Base-by-base conservation (phyloP, 1,140 invertebrate species). In the Conus ventricosus region DNA sequence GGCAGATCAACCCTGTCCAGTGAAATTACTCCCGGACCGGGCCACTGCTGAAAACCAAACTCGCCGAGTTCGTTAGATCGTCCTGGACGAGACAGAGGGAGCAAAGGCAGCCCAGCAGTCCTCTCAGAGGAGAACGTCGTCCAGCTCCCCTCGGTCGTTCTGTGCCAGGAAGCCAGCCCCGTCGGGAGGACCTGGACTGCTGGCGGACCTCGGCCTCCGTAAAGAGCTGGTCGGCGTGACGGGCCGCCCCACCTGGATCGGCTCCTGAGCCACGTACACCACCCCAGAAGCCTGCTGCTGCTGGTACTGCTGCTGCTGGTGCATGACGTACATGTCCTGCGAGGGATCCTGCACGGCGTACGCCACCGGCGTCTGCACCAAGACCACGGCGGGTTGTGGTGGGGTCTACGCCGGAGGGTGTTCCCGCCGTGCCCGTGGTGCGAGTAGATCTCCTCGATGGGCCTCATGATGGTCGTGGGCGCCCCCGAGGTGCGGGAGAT, bases 361-460 rank as follows among this genome's bases (percentile, higher is more conserved):
- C 5, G 27, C 55, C 1, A 55, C n/a, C 51, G 13, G 10, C 27
- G 25, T 15, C 27, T 76, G 85, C 17, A 60, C 60, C 60, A 23
- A 20, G 67, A 71, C 67, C 67, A 71, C 23, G 67, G 20, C 17
- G 27, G 67, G 27, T 67, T 53, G 53, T 63, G 87, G 4, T 67
- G 60, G 51, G 39, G 51, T 25, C 20, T n/a, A 63, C 8, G 51
- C 60, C 17, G 27, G 39, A 39, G 27, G 6, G 63, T 85, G 63
- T 20, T 25, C 55, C n/a, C 53, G 84, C 3, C 55, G 8, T 60
- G 57, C 8, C 8, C 57, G 57, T 39, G 39, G 39, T 39, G 39
- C 5, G 57, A 57, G 87, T 91, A 91, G 27, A 86, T 89, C 11
- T 89, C 55, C 80, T 91, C 91, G 51, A 91, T 91, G 15, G 91